Percentiles rank a stretch among this genome's conserved stretches.
Conservation (phyloP, 2,113 vertebrate genomes). For the Oryzias celebensis region DNA sequence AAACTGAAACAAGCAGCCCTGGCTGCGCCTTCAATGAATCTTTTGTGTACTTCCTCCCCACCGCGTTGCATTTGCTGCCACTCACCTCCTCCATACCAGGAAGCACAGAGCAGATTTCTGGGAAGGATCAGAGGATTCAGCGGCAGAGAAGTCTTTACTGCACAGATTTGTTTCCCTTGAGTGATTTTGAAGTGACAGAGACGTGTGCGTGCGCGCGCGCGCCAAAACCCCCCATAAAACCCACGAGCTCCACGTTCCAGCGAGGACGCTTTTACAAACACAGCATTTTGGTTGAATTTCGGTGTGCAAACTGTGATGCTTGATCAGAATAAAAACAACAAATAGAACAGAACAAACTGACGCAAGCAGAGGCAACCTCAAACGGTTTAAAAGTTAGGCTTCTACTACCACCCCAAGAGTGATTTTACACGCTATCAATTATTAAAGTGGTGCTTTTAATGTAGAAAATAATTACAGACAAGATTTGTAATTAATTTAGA, state of each 20-base stretch:
- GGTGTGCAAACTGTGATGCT: conserved; percentile 14
- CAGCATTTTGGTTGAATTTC: conserved; percentile 51
- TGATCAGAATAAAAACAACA: conserved; percentile 22
- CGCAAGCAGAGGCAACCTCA: conserved; percentile 6
- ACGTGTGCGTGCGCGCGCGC: background rate
- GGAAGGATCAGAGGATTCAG: conserved; percentile 56
- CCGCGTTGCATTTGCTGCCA: conserved; percentile 63
- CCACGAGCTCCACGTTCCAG: conserved; percentile 20
- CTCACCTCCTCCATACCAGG: conserved; percentile 58
- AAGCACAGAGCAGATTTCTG: conserved; percentile 66
- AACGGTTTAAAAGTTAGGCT: background rate
- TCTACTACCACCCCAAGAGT: too few species aligned
- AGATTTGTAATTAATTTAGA: too few species aligned
- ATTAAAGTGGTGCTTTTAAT: conserved; percentile 1
- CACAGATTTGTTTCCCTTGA: conserved; percentile 62
- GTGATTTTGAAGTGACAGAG: conserved; percentile 44
- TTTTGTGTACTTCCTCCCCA: conserved; percentile 63
- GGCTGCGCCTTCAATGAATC: conserved; percentile 55
- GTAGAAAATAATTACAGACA: background rate
- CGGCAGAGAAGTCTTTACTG: conserved; percentile 53
- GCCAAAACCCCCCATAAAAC: background rate
- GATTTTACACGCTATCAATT: conserved; percentile 5
- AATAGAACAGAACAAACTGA: conserved; percentile 22
- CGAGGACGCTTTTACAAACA: conserved; percentile 40
- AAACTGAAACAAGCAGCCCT: conserved; percentile 50